Evolutionary conservation across 37 sponge, comb jelly and placozoan genomes (phyloP), one percentile per base, ranked within the genome.

Genomic region (Spongilla lacustris): DNA sequence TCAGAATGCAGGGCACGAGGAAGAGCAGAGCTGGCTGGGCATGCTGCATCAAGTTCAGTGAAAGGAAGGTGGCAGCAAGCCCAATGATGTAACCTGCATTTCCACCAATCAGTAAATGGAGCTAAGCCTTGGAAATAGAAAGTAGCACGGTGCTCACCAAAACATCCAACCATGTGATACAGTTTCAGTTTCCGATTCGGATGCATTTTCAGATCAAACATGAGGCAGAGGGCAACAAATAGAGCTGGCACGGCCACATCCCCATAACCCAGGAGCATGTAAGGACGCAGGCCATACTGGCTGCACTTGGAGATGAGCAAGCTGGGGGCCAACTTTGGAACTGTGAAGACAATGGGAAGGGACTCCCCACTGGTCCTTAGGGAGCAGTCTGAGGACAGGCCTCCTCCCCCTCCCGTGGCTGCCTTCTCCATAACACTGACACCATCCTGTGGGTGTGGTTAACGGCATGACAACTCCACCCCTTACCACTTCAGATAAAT

Each of bases 1-100:
- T n/a, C n/a, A n/a, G n/a, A n/a, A n/a, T n/a, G n/a, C n/a, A n/a
- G n/a, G 97, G 97, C 50, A 96, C 97, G 69, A 96, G 74, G 83
- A 91, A 96, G 80, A 96, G 88, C 29, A n/a, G n/a, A n/a, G n/a
- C n/a, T n/a, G n/a, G n/a, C n/a, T 96, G 97, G 2, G 88, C 97
- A 10, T 70, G 66, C 58, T 81, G 67, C 85, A 85, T 90, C 30
- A 89, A 58, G 5, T 49, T 67, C 36, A 96, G 88, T 11, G 86
- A 94, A 81, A 89, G 27, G 49, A 80, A 87, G 1, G 94, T 90
- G 32, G 58, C 67, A 25, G 87, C 36, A 30, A 96, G 69, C 23
- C 97, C 97, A 69, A 94, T 66, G 14, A 69, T 72, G 73, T 96
- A 96, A 0, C 88, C 94, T 94, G 79, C n/a, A 13, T 49, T 28